Evolutionary conservation across 2,797 vertebrate species (phyloP).

Genomic region (Xiphorhynchus erythropygius): DNA sequence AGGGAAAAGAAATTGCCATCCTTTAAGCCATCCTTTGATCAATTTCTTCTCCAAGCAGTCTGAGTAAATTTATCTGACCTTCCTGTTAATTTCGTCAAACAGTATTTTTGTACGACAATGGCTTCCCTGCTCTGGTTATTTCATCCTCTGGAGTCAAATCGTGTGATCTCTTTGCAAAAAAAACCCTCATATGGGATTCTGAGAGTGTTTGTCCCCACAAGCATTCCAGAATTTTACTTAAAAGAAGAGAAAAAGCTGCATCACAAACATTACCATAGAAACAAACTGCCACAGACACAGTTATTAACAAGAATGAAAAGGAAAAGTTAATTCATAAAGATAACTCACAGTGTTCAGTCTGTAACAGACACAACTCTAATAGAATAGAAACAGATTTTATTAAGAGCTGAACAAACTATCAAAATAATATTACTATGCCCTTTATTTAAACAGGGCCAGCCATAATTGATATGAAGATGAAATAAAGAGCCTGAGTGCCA

Average conservation of each 20-base stretch:
- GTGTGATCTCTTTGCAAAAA: not conserved
- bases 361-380: not conserved
- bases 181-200: not conserved
- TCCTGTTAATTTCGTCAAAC: slow-evolving; percentile 34
- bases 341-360: not conserved
- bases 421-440: not conserved
- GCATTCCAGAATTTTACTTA: not conserved
- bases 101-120: not conserved
- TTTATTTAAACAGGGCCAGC: not conserved
- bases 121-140: not conserved
- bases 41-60: not conserved
- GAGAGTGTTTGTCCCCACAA: not conserved
- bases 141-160: not conserved
- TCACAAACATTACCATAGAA: slow-evolving; percentile 44
- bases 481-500: not conserved
- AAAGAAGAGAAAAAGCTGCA: not conserved
- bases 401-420: not conserved
- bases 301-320: slow-evolving; percentile 12
- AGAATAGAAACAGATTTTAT: not conserved
- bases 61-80: slow-evolving; percentile 11
- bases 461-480: not conserved
- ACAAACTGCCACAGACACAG: not conserved
- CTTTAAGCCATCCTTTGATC: slow-evolving; percentile 21
- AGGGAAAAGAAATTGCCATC: not conserved
- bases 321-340: slow-evolving; percentile 24